Percentiles rank a stretch among this genome's conserved stretches.
These are phyloP conservation scores for Macroramphosus scolopax DNA, from an alignment of 2,797 vertebrate genomes.

Conservation along the genomic window DNA sequence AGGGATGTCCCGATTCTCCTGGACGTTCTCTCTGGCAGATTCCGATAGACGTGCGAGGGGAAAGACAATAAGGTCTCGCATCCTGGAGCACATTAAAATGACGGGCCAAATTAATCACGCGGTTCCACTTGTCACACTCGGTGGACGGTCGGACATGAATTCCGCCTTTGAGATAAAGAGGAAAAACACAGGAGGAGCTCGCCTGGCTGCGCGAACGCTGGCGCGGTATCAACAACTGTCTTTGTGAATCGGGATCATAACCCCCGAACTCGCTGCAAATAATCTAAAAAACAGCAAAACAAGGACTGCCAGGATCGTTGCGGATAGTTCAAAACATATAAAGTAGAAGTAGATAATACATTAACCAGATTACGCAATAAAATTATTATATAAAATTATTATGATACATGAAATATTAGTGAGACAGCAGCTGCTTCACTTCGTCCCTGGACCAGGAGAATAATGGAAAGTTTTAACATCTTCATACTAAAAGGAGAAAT, in stretches of 20 bases:
- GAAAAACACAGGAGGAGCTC: slow-evolving; percentile 55
- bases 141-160: slow-evolving; percentile 69
- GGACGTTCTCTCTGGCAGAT: slow-evolving; percentile 66
- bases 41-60: slow-evolving; percentile 63
- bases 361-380: too few relatives aligned
- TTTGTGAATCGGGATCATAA: slow-evolving; percentile 69
- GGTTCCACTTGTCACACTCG: slow-evolving; percentile 76
- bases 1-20: slow-evolving; percentile 56
- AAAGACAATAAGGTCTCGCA: slow-evolving; percentile 72
- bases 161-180: slow-evolving; percentile 65
- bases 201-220: slow-evolving; percentile 60
- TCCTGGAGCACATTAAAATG: slow-evolving; percentile 76
- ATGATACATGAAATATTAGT: too few relatives aligned
- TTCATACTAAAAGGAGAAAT: slow-evolving; percentile 21
- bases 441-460: too few relatives aligned
- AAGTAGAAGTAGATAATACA: too few relatives aligned
- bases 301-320: slow-evolving; percentile 44
- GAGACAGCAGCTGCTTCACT: too few relatives aligned
- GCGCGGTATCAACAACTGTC: slow-evolving; percentile 57
- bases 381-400: too few relatives aligned
- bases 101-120: slow-evolving; percentile 79
- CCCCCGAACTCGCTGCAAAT: slow-evolving; percentile 49
- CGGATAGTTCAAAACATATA: slow-evolving; percentile 35
- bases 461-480: slow-evolving; percentile 23
- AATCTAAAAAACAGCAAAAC: slow-evolving; percentile 24